Evolutionary conservation across 2,113 vertebrate species (phyloP).

Genomic region (Astur gentilis): DNA sequence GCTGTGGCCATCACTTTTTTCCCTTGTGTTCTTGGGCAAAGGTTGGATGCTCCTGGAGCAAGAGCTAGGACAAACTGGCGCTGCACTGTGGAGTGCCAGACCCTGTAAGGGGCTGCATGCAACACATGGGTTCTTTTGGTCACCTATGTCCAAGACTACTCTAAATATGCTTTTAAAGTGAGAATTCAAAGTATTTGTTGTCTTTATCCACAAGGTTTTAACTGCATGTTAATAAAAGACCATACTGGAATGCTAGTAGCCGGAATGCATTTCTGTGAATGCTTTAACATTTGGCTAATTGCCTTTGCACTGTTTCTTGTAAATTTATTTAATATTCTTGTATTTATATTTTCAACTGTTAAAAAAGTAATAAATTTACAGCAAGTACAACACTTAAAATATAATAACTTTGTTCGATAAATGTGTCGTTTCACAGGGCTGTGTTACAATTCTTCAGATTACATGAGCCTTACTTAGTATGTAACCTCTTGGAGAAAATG

Average conservation of each 20-base stretch:
- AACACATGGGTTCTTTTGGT: not conserved
- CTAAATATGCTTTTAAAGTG: not conserved
- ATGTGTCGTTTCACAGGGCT: not conserved
- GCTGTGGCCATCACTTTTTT: not conserved
- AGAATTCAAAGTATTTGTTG: slow-evolving; percentile 20
- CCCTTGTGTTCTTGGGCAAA: not conserved
- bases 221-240: slow-evolving; percentile 28
- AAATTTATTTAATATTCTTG: slow-evolving; percentile 71
- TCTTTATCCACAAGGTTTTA: slow-evolving; percentile 33
- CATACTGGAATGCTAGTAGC: slow-evolving; percentile 21
- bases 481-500: not conserved
- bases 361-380: slow-evolving; percentile 61
- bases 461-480: not conserved
- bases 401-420: not conserved
- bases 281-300: slow-evolving; percentile 35
- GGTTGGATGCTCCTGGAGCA: not conserved
- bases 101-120: not conserved
- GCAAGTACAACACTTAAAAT: not conserved
- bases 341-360: slow-evolving; percentile 73
- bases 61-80: not conserved
- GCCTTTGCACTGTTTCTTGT: slow-evolving; percentile 63
- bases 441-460: not conserved
- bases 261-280: slow-evolving; percentile 56
- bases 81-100: not conserved
- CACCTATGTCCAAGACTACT: not conserved